These are phyloP conservation scores for Syngnathus floridae DNA, from an alignment of 2,113 vertebrate genomes.

Conservation along the genomic window DNA sequence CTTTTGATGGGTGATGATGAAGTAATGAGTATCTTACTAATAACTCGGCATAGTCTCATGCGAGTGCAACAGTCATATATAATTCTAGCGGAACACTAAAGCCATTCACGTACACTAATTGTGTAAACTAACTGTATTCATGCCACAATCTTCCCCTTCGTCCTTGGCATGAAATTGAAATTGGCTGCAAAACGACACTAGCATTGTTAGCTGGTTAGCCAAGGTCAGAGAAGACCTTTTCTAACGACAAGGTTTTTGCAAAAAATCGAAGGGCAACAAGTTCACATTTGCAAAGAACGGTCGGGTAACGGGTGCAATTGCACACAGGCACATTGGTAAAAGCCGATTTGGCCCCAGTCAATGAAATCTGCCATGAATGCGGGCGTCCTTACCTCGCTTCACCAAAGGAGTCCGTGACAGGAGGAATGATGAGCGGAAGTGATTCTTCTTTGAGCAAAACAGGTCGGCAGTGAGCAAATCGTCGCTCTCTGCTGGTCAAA, in stretches of 20 bases:
- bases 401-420: neutral
- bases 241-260: neutral
- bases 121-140: neutral
- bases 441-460: conserved; percentile 6
- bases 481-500: conserved; percentile 31
- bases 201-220: conserved; percentile 45
- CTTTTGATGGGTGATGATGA: too few species aligned
- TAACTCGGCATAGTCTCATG: too few species aligned
- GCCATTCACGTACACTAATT: neutral
- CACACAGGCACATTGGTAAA: accelerated
- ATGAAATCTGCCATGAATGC: accelerated
- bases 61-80: neutral
- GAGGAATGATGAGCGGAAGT: conserved; percentile 35
- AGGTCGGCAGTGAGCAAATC: neutral
- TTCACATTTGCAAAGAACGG: accelerated
- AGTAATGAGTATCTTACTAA: too few species aligned
- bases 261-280: neutral
- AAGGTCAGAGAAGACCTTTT: conserved; percentile 53
- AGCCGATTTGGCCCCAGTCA: too few species aligned
- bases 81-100: neutral
- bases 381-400: conserved; percentile 46
- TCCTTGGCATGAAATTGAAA: conserved; percentile 20
- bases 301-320: accelerated
- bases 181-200: conserved; percentile 22
- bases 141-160: neutral